Conservation (phyloP, 2,888 invertebrate species). For the Chironomus riparius region DNA sequence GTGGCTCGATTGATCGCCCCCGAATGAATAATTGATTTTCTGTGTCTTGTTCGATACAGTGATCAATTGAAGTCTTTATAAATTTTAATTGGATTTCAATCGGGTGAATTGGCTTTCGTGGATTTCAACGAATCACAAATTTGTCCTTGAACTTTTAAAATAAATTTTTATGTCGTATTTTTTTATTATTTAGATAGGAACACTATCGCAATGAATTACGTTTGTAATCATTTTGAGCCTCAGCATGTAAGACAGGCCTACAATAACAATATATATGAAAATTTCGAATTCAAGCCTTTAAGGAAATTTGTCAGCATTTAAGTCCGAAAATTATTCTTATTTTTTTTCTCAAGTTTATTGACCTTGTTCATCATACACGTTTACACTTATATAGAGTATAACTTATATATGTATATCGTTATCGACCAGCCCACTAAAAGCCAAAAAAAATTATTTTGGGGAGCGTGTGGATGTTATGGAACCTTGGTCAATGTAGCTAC, state of each 20-base stretch:
- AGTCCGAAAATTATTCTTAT: no score
- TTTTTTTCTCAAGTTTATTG: conserved; percentile 2
- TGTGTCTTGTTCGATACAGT: conserved; percentile 12
- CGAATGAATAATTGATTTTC: conserved; percentile 26
- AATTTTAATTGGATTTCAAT: conserved; percentile 23
- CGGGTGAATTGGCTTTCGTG: background rate
- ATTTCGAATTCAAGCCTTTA: no score
- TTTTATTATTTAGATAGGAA: background rate
- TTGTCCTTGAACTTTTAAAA: conserved; percentile 22
- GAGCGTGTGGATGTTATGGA: no score
- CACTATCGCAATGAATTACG: no score
- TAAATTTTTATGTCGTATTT: background rate
- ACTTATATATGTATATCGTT: conserved; percentile 1
- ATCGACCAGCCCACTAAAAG: conserved; percentile 13
- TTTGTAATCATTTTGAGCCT: no score
- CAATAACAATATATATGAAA: no score
- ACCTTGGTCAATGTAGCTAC: no score
- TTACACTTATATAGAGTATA: background rate
- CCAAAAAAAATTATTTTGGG: background rate
- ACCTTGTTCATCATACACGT: conserved; percentile 12
- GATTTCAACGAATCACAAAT: background rate
- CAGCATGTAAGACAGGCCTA: no score
- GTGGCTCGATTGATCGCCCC: conserved; percentile 13
- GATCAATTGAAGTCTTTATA: conserved; percentile 10
- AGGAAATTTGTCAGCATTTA: no score